Evolutionary conservation across 2,888 invertebrate species (phyloP).

Genomic region (Microctonus brassicae): DNA sequence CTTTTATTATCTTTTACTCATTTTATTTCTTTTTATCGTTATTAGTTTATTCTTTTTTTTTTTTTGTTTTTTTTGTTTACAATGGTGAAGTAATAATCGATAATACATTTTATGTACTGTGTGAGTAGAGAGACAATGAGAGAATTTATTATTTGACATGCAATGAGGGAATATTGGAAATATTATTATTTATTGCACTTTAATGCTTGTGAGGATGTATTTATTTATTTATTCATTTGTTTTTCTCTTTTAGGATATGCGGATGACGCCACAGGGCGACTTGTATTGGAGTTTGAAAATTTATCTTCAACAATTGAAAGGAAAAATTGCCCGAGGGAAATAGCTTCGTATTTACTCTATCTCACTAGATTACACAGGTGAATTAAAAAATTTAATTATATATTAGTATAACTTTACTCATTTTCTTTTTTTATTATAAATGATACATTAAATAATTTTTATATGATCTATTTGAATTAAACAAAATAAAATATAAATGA

Average conservation of each 20-base stretch:
- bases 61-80: too few relatives aligned
- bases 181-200: too few relatives aligned
- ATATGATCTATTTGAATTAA: conserved; percentile 10
- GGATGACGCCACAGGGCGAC: conserved; percentile 75
- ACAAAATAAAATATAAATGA: not conserved
- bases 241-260: conserved; percentile 76
- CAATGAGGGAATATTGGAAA: not conserved
- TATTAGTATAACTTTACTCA: too few relatives aligned
- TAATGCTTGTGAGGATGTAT: too few relatives aligned
- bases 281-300: conserved; percentile 76
- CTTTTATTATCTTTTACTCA: conserved; percentile 12
- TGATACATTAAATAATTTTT: not conserved
- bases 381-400: too few relatives aligned
- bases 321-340: conserved; percentile 76
- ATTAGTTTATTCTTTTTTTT: not conserved
- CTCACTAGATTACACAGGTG: conserved; percentile 81
- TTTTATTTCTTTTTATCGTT: not conserved
- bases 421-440: too few relatives aligned
- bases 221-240: conserved; percentile 1
- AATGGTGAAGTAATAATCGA: conserved; percentile 56
- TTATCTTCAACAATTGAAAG: conserved; percentile 74
- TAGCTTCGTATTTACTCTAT: conserved; percentile 80
- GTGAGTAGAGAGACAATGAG: conserved; percentile 14
- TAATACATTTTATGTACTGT: conserved; percentile 56
- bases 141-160: not conserved